Evolutionary conservation across 2,888 invertebrate genomes (phyloP).

Genomic region (Erynnis tages): DNA sequence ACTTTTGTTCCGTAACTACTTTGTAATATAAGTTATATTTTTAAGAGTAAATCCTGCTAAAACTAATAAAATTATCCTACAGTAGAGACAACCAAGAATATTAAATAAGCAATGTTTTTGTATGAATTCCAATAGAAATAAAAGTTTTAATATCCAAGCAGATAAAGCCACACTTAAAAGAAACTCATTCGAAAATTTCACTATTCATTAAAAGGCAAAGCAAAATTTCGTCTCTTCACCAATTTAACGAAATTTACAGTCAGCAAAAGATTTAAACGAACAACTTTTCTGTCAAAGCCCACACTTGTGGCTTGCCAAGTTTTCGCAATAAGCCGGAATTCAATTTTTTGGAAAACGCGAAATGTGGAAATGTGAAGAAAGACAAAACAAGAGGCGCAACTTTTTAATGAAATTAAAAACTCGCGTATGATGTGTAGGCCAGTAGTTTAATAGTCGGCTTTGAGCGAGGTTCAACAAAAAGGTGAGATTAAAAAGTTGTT

Average conservation of each 20-base stretch:
- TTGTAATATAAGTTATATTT: too few species aligned
- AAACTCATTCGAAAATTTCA: too few species aligned
- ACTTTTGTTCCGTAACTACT: too few species aligned
- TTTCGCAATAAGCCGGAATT: slow-evolving; percentile 17
- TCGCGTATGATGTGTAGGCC: slow-evolving; percentile 1
- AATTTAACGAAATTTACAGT: not conserved
- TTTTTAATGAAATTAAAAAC: slow-evolving; percentile 11
- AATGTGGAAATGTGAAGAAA: slow-evolving; percentile 10
- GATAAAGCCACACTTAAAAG: too few species aligned
- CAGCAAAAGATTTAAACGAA: slow-evolving; percentile 6
- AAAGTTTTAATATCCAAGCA: too few species aligned
- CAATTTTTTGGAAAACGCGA: slow-evolving; percentile 11
- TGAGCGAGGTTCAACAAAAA: not conserved
- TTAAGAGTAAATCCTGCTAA: too few species aligned
- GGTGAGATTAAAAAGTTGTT: slow-evolving; percentile 7
- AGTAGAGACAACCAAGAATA: too few species aligned
- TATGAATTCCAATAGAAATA: too few species aligned
- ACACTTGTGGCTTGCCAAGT: slow-evolving; percentile 24
- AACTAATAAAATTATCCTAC: too few species aligned
- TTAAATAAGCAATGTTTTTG: too few species aligned
- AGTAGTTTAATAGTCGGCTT: not conserved
- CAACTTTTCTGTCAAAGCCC: slow-evolving; percentile 3
- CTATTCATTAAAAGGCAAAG: too few species aligned
- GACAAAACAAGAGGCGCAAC: not conserved
- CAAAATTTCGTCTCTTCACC: not conserved